These are phyloP conservation scores for Periophthalmus magnuspinnatus DNA, from an alignment of 2,797 vertebrate genomes.

Conservation along the genomic window DNA sequence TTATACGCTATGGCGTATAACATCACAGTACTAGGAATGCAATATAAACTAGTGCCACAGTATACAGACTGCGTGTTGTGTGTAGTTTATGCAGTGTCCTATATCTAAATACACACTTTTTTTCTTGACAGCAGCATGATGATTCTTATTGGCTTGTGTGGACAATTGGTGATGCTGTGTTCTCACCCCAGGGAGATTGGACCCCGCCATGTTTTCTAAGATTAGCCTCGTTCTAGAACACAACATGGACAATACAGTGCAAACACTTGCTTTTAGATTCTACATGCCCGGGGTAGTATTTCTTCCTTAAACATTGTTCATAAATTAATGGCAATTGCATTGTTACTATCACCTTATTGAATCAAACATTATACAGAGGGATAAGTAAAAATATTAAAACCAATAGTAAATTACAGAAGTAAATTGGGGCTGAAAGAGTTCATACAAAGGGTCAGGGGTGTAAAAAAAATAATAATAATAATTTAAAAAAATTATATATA, in stretches of 20 bases:
- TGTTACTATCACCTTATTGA: neutral
- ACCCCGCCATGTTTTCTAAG: slow-evolving; percentile 63
- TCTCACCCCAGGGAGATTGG: slow-evolving; percentile 49
- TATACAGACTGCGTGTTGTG: neutral
- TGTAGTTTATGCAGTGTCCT: slow-evolving; percentile 23
- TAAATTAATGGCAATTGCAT: neutral
- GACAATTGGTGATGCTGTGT: slow-evolving; percentile 59
- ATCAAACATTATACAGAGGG: neutral
- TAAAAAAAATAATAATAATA: too few species aligned
- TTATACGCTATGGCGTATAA: too few species aligned
- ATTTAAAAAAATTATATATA: too few species aligned
- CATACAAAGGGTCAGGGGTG: too few species aligned
- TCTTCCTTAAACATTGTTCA: neutral
- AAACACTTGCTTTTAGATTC: slow-evolving; percentile 16
- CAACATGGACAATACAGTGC: slow-evolving; percentile 35
- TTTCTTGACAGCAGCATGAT: slow-evolving; percentile 37
- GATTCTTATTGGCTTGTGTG: slow-evolving; percentile 46
- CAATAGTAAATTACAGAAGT: neutral
- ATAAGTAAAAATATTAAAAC: neutral
- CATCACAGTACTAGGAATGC: neutral
- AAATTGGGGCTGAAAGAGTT: too few species aligned
- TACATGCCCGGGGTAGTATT: neutral
- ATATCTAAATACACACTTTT: slow-evolving; percentile 25
- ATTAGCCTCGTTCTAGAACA: slow-evolving; percentile 59
- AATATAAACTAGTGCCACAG: neutral